These are phyloP conservation scores for Lymantria dispar DNA, from an alignment of 2,888 invertebrate genomes.

Conservation along the genomic window DNA sequence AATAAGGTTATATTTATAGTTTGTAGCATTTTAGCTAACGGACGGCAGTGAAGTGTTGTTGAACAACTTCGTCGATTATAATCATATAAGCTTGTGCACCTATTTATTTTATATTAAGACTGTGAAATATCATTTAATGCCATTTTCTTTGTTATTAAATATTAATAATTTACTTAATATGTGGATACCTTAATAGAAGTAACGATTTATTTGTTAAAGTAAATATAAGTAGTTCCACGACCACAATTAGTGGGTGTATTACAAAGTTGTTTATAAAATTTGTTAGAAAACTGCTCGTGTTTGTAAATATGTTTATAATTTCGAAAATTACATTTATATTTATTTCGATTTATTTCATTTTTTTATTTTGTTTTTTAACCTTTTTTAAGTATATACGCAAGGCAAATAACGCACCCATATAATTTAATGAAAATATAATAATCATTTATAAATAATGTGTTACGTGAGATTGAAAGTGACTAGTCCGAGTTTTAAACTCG, in stretches of 20 bases:
- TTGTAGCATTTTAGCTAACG: background rate
- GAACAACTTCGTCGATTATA: constrained; percentile 17
- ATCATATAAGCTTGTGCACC: constrained; percentile 42
- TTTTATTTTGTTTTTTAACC: constrained; percentile 51
- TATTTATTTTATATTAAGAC: constrained; percentile 68
- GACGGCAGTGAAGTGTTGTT: constrained; percentile 2
- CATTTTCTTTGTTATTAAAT: constrained; percentile 60
- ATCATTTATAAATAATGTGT: constrained; percentile 29
- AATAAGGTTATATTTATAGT: background rate
- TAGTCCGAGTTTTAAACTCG: constrained; percentile 32
- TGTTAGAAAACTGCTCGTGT: constrained; percentile 62
- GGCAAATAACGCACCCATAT: constrained; percentile 77
- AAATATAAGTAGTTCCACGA: constrained; percentile 36
- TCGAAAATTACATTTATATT: constrained; percentile 77
- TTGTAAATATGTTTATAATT: constrained; percentile 78
- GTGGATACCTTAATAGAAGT: constrained; percentile 40
- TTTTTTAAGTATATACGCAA: constrained; percentile 19
- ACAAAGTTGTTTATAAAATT: constrained; percentile 55
- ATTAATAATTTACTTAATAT: constrained; percentile 45
- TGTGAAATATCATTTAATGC: constrained; percentile 71
- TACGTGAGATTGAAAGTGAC: constrained; percentile 39
- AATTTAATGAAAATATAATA: constrained; percentile 7
- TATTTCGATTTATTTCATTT: constrained; percentile 54
- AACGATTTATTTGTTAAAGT: constrained; percentile 42
- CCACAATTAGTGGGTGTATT: constrained; percentile 38